Conservation (phyloP, 2,113 vertebrate genomes). For the Ctenodactylus gundi region DNA sequence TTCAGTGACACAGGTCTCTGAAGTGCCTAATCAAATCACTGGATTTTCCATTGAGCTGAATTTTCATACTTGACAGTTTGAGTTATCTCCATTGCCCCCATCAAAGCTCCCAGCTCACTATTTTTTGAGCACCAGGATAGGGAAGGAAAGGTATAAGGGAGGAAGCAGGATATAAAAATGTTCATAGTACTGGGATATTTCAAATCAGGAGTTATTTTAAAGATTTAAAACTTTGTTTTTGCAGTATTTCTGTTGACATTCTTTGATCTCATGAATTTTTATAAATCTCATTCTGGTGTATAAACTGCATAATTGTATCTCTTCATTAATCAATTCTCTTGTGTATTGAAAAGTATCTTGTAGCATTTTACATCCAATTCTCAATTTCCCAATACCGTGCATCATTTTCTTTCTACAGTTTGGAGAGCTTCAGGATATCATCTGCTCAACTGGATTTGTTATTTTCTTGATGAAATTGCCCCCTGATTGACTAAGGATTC, state of each 20-base stretch:
- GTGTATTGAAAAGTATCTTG: background rate
- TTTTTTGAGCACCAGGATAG: background rate
- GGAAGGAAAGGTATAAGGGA: background rate
- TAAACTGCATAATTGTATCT: constrained; percentile 30
- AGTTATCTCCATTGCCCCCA: background rate
- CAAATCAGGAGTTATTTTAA: background rate
- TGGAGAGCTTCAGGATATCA: constrained; percentile 14
- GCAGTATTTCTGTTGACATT: background rate
- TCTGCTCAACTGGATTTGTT: constrained; percentile 50
- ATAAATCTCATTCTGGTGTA: constrained; percentile 9
- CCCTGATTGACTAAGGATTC: constrained; percentile 50
- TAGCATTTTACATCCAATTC: constrained; percentile 10
- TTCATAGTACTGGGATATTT: background rate
- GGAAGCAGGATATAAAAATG: background rate
- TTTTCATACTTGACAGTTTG: background rate
- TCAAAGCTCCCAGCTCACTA: background rate
- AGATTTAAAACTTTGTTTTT: background rate
- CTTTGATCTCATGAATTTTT: constrained; percentile 21
- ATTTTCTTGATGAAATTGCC: constrained; percentile 69
- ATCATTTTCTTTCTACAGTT: constrained; percentile 7
- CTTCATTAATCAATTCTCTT: background rate
- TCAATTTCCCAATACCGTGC: background rate
- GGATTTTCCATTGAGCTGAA: background rate
- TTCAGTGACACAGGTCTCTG: background rate
- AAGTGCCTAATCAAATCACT: background rate